Base-by-base conservation (phyloP, 2,113 vertebrate genomes). In the Ranitomeya variabilis region DNA sequence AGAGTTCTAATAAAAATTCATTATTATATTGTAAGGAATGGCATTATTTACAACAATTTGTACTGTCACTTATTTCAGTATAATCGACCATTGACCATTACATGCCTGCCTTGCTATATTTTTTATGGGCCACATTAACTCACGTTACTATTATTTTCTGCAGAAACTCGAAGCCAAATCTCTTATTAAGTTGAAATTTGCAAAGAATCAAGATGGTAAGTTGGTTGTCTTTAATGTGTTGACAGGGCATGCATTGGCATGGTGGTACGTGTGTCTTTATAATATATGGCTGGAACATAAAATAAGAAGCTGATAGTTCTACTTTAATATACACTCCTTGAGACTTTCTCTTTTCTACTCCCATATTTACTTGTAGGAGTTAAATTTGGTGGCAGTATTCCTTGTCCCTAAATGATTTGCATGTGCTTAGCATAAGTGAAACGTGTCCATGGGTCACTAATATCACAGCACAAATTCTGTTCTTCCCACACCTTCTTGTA, bases 141-240 rank as follows among this genome's bases (percentile, higher is more conserved):
- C 7, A 0, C 18, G 14, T 14, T 16, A 23, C 21, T 60, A 5
- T 54, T 86, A 66, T 82, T 71, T 89, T 86, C 86, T 93, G 67
- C 92, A 99, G 98, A 99, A 99, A 93, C 93, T 99, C 13, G 98
- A 99, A 54, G 96, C 95, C 51, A 98, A 98, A 91, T 95, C 97
- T 26, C 96, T 99, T 87, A 97, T 99, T 92, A 99, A 96, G 91
- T 94, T 99, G 66, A 99, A 97, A 92, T 93, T 98, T 87, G 91
- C 93, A 87, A 99, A 99, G 94, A 99, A 99, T 94, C 97, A 79
- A 5, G 98, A 99, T 90, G 98, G 98, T 99, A 94, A 95, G 94
- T 91, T 83, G 8, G 4, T 14, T 81, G 14, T 64, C 62, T 18
- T 11, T 51, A 19, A 4, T 16, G 71, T 74, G 51, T 71, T 12